Percentiles rank a stretch among this genome's conserved stretches.
phyloP scores from a whole-genome alignment of 1,140 invertebrate species.

The Trichogramma pretiosum region DNA sequence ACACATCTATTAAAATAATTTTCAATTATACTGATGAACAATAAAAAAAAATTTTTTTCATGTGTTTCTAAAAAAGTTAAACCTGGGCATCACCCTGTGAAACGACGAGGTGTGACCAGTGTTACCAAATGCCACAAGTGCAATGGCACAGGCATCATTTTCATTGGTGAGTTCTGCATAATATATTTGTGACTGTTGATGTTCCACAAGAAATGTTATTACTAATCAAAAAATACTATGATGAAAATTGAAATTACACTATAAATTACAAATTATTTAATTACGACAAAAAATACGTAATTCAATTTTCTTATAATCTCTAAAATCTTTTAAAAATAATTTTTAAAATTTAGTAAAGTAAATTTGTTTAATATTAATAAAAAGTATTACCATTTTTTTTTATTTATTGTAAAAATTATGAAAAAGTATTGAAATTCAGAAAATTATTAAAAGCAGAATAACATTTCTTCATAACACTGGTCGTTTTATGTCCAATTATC shows the following conservation, averaged over 20 bases:
- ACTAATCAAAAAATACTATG: too few relatives aligned
- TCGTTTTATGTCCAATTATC: slow-evolving; percentile 31
- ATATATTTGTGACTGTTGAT: slow-evolving; percentile 7
- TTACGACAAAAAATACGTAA: too few relatives aligned
- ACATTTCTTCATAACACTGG: slow-evolving; percentile 14
- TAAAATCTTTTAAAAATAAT: too few relatives aligned
- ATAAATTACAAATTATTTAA: slow-evolving; percentile 4
- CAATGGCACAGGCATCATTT: slow-evolving; percentile 77
- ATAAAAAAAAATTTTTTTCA: slow-evolving; percentile 13
- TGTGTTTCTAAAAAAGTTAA: slow-evolving; percentile 41
- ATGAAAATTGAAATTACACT: too few relatives aligned
- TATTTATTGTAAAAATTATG: too few relatives aligned
- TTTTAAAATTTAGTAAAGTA: too few relatives aligned
- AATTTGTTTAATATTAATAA: too few relatives aligned
- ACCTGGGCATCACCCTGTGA: slow-evolving; percentile 69
- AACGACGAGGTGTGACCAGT: slow-evolving; percentile 68
- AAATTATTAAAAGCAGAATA: slow-evolving; percentile 5
- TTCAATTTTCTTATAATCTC: too few relatives aligned
- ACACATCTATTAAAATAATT: too few relatives aligned
- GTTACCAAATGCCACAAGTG: slow-evolving; percentile 81
- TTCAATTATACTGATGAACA: neutral
- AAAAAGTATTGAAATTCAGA: neutral
- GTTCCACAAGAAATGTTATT: slow-evolving; percentile 17
- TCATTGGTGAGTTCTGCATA: slow-evolving; percentile 56
- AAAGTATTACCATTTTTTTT: too few relatives aligned